phyloP scores from a whole-genome alignment of 2,888 invertebrate genomes.

The Leptopilina syphax region DNA sequence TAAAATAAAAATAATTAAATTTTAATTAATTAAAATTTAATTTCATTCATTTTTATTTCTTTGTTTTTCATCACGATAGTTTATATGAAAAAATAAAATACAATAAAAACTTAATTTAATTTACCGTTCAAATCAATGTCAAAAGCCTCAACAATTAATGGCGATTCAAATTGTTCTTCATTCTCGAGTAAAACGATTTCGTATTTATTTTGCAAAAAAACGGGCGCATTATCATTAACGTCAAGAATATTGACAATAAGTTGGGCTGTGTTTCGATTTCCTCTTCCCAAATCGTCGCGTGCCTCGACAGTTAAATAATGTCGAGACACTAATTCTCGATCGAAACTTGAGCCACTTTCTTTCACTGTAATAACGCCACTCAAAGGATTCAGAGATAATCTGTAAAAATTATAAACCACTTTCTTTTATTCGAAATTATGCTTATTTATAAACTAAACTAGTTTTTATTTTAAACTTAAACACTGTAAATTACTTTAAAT shows the following conservation, averaged over 20 bases:
- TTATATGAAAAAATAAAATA: neutral
- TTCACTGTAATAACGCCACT: slow-evolving; percentile 92
- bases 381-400: slow-evolving; percentile 87
- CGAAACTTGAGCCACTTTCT: slow-evolving; percentile 87
- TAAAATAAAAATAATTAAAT: too few relatives aligned
- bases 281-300: slow-evolving; percentile 90
- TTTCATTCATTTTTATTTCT: too few relatives aligned
- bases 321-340: slow-evolving; percentile 89
- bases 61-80: too few relatives aligned
- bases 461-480: neutral
- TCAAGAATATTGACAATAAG: slow-evolving; percentile 90
- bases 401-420: slow-evolving; percentile 73
- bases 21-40: too few relatives aligned
- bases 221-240: slow-evolving; percentile 93
- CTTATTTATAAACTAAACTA: too few relatives aligned
- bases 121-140: slow-evolving; percentile 91
- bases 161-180: slow-evolving; percentile 86
- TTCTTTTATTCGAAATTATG: too few relatives aligned
- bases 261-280: slow-evolving; percentile 91
- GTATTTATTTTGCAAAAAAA: slow-evolving; percentile 89
- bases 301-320: slow-evolving; percentile 94
- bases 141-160: slow-evolving; percentile 87
- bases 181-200: slow-evolving; percentile 92
- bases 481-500: slow-evolving; percentile 35
- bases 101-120: slow-evolving; percentile 5